Conservation (phyloP, 2,797 vertebrate genomes). For the Lacerta agilis region DNA sequence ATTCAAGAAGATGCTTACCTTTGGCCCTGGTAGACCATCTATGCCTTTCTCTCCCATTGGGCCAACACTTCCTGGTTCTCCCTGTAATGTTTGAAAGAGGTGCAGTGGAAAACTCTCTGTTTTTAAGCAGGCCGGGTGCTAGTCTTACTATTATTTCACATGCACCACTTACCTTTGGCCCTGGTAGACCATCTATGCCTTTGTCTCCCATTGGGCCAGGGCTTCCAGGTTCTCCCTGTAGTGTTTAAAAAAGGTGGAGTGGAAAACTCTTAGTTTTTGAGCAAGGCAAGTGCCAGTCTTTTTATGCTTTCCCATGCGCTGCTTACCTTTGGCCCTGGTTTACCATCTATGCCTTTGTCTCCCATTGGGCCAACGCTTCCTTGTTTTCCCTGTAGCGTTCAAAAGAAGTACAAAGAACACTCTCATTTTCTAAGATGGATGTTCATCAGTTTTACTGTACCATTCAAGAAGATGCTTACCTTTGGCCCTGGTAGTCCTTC, state of each 20-base stretch:
- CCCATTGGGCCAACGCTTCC: conserved; percentile 80
- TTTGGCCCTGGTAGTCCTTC: conserved; percentile 80
- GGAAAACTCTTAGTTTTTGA: not conserved
- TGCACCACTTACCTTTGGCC: conserved; percentile 79
- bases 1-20: not conserved
- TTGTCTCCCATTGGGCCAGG: conserved; percentile 80
- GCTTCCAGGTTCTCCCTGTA: not conserved
- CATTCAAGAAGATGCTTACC: conserved; percentile 70
- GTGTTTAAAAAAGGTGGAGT: not conserved
- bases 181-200: conserved; percentile 79
- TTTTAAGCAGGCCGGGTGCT: not conserved
- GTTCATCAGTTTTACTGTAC: not conserved
- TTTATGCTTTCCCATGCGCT: not conserved
- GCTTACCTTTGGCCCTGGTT: conserved; percentile 78
- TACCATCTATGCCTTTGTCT: conserved; percentile 84
- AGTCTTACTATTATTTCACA: not conserved
- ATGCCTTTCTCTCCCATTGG: not conserved
- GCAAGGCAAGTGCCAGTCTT: not conserved
- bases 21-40: not conserved
- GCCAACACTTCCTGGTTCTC: conserved; percentile 1
- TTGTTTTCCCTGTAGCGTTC: conserved; percentile 82
- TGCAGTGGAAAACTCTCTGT: not conserved
- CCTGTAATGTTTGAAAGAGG: not conserved
- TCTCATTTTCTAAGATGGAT: not conserved
- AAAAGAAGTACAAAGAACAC: not conserved